phyloP scores from a whole-genome alignment of 92 coral and sea anemone species.

The Porites evermanni region DNA sequence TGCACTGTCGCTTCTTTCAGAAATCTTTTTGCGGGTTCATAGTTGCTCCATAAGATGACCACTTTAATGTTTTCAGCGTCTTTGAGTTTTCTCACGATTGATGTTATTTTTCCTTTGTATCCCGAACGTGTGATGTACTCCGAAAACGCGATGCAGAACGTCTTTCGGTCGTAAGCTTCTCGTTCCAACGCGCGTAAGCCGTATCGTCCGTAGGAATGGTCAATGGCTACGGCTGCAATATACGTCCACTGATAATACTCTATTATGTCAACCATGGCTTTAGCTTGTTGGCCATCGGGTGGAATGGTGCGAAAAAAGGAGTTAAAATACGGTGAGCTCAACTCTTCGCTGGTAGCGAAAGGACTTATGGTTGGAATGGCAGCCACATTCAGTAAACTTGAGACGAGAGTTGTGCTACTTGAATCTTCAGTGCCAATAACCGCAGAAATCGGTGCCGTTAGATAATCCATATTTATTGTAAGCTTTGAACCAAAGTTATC shows the following conservation, averaged over 20 bases:
- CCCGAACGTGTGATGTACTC: conserved; percentile 83
- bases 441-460: conserved; percentile 72
- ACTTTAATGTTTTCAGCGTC: conserved; percentile 73
- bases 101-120: conserved; percentile 69
- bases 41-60: conserved; percentile 80
- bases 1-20: conserved; percentile 73
- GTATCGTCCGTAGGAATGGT: conserved; percentile 84
- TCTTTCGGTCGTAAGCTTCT: conserved; percentile 78
- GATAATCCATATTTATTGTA: conserved; percentile 9
- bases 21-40: conserved; percentile 81
- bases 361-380: conserved; percentile 77
- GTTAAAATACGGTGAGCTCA: conserved; percentile 76
- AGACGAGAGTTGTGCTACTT: conserved; percentile 70
- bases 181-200: conserved; percentile 84
- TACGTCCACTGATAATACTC: conserved; percentile 79
- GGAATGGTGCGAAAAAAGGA: conserved; percentile 85
- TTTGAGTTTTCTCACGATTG: conserved; percentile 74
- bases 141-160: conserved; percentile 83
- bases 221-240: conserved; percentile 82
- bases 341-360: conserved; percentile 85
- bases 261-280: conserved; percentile 84
- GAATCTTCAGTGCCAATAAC: conserved; percentile 85
- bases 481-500: neutral
- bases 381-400: conserved; percentile 78
- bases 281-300: conserved; percentile 87